Conservation (phyloP, 2,888 invertebrate species). For the Aromia moschata region DNA sequence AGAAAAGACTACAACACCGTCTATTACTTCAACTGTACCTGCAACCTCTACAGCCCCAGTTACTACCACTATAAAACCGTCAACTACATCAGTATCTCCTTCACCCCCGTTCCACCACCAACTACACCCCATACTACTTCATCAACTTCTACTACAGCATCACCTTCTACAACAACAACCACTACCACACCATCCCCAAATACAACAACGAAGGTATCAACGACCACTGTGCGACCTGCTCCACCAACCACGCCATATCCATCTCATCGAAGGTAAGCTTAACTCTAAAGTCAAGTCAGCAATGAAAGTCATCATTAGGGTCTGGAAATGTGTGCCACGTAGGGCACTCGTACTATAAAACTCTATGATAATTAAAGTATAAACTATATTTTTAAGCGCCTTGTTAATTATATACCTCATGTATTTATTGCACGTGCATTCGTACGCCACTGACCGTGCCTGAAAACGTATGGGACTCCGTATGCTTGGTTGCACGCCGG, state of each 20-base stretch:
- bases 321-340: too few species aligned
- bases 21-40: conserved; percentile 32
- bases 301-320: too few species aligned
- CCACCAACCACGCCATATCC: conserved; percentile 24
- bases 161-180: conserved; percentile 50
- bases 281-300: too few species aligned
- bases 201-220: conserved; percentile 37
- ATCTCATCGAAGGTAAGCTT: conserved; percentile 58
- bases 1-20: conserved; percentile 35
- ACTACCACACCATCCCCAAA: conserved; percentile 38
- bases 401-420: too few species aligned
- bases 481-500: too few species aligned
- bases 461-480: too few species aligned
- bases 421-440: too few species aligned
- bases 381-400: too few species aligned
- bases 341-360: too few species aligned
- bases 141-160: conserved; percentile 46
- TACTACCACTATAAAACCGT: conserved; percentile 36
- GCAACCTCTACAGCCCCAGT: conserved; percentile 32
- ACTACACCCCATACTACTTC: conserved; percentile 43
- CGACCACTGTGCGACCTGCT: conserved; percentile 29
- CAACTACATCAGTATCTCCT: conserved; percentile 47
- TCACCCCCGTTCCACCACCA: conserved; percentile 41
- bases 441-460: too few species aligned
- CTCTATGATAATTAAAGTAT: too few species aligned